These are phyloP conservation scores for Hyppa rectilinea DNA, from an alignment of 2,888 invertebrate genomes.

Conservation along the genomic window DNA sequence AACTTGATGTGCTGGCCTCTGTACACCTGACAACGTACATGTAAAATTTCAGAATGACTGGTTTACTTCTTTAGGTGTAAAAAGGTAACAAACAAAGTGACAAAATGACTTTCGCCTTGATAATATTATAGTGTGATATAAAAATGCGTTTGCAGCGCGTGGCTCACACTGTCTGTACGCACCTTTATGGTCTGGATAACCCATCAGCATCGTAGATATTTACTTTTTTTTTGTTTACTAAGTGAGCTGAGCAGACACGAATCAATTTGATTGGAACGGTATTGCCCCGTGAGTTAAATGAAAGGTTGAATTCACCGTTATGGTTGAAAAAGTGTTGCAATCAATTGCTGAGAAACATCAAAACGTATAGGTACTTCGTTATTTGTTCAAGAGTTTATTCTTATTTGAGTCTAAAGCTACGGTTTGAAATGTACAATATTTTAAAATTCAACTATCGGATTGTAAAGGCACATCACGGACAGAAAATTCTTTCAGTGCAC, in stretches of 20 bases:
- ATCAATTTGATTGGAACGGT: constrained; percentile 49
- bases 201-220: constrained; percentile 14
- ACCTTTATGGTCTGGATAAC: constrained; percentile 14
- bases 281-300: constrained; percentile 28
- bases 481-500: constrained; percentile 36
- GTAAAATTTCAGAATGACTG: too few relatives aligned
- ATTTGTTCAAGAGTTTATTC: background rate
- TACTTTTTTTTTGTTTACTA: constrained; percentile 44
- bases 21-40: too few relatives aligned
- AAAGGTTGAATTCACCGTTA: constrained; percentile 38
- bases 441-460: constrained; percentile 26
- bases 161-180: background rate
- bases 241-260: constrained; percentile 41
- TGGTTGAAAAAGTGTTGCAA: constrained; percentile 51
- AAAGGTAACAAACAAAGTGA: too few relatives aligned
- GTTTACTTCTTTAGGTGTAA: too few relatives aligned
- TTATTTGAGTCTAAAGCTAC: background rate
- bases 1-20: too few relatives aligned
- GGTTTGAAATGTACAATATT: constrained; percentile 26
- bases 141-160: background rate
- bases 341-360: constrained; percentile 20
- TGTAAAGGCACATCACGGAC: constrained; percentile 40
- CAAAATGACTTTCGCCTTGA: too few relatives aligned
- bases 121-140: too few relatives aligned
- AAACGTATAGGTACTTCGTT: background rate